phyloP scores from a whole-genome alignment of 2,113 vertebrate species.

The Candoia aspera region DNA sequence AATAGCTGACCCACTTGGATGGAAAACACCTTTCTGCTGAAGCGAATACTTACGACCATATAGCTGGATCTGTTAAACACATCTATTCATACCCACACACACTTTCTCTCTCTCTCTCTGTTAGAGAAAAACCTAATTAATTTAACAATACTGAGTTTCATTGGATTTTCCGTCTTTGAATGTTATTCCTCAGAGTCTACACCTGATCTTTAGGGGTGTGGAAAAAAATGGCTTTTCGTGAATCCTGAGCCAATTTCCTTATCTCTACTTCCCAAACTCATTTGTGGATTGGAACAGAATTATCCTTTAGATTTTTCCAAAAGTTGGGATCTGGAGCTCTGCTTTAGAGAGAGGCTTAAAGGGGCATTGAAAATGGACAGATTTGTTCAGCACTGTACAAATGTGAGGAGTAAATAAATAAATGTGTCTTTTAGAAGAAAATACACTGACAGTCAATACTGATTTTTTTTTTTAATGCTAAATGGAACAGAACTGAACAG shows the following conservation, averaged over 20 bases:
- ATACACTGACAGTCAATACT: background rate
- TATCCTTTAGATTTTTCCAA: background rate
- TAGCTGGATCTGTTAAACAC: conserved; percentile 39
- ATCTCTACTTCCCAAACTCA: background rate
- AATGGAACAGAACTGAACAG: background rate
- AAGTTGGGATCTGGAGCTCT: background rate
- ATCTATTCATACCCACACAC: conserved; percentile 9
- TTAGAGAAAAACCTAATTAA: conserved; percentile 24
- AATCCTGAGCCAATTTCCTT: background rate
- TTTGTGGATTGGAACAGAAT: background rate
- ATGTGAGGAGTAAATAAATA: background rate
- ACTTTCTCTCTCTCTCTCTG: background rate
- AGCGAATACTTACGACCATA: conserved; percentile 17
- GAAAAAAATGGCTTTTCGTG: background rate
- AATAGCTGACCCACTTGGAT: conserved; percentile 35
- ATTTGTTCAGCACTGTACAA: background rate
- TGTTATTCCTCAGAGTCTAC: background rate
- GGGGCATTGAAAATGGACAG: background rate
- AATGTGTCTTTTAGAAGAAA: background rate
- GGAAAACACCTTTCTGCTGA: conserved; percentile 37
- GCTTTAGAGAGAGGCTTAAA: background rate
- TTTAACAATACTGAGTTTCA: conserved; percentile 16
- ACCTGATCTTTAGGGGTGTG: background rate
- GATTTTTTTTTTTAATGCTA: background rate
- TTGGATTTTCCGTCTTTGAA: background rate